Conservation (phyloP, 2,113 vertebrate species). For the Tetrao urogallus region DNA sequence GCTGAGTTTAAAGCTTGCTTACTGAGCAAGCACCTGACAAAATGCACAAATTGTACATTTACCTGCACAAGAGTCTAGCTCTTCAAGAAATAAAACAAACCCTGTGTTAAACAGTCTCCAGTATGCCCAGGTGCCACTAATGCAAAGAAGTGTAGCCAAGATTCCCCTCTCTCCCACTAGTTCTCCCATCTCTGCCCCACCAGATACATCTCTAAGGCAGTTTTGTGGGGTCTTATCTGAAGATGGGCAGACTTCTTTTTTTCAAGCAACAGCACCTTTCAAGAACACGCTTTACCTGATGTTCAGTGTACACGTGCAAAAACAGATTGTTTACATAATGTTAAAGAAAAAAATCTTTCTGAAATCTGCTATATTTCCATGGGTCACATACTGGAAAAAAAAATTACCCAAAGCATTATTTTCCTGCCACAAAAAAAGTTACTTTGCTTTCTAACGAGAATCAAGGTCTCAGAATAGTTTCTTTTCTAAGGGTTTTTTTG, state of each 20-base stretch:
- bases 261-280: not conserved
- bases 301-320: not conserved
- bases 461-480: conserved; percentile 25
- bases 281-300: not conserved
- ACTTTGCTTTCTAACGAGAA: not conserved
- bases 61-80: not conserved
- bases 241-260: not conserved
- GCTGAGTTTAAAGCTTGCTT: not conserved
- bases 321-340: not conserved
- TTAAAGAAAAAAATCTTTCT: not conserved
- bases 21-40: not conserved
- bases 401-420: not conserved
- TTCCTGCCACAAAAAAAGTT: not conserved
- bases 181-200: not conserved
- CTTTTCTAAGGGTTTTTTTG: not conserved
- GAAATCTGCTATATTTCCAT: not conserved
- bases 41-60: not conserved
- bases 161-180: accelerated
- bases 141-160: accelerated
- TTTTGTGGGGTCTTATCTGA: not conserved
- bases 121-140: accelerated
- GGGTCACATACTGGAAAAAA: not conserved
- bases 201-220: not conserved
- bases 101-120: not conserved
- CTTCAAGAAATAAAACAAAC: not conserved